Evolutionary conservation across 1,140 invertebrate species (phyloP).

Genomic region (Dryas iulia): DNA sequence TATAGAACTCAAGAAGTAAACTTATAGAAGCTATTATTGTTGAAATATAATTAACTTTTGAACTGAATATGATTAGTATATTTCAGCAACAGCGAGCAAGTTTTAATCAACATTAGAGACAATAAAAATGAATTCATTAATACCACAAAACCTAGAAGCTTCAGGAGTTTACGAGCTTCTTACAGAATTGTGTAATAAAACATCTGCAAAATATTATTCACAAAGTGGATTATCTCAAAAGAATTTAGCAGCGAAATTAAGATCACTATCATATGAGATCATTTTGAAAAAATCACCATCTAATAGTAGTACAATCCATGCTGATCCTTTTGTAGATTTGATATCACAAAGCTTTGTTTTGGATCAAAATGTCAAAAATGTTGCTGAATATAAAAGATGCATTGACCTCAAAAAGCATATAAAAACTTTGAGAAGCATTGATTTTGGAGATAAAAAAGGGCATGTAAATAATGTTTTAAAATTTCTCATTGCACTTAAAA

Average conservation of each 20-base stretch:
- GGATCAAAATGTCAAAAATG: slow-evolving; percentile 56
- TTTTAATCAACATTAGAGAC: background rate
- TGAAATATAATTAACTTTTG: background rate
- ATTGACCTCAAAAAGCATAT: slow-evolving; percentile 58
- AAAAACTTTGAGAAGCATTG: slow-evolving; percentile 37
- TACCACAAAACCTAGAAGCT: slow-evolving; percentile 26
- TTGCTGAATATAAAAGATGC: slow-evolving; percentile 57
- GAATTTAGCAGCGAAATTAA: slow-evolving; percentile 51
- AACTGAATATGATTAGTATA: background rate
- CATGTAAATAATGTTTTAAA: slow-evolving; percentile 47
- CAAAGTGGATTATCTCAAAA: slow-evolving; percentile 55
- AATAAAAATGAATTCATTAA: slow-evolving; percentile 9
- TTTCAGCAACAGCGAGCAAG: too few relatives aligned
- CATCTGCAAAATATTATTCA: slow-evolving; percentile 50
- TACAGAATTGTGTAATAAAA: slow-evolving; percentile 58
- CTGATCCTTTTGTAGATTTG: slow-evolving; percentile 55
- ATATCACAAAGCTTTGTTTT: slow-evolving; percentile 59
- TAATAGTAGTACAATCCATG: slow-evolving; percentile 31
- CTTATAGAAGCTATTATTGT: too few relatives aligned
- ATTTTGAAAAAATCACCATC: slow-evolving; percentile 56
- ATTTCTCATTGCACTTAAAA: slow-evolving; percentile 48
- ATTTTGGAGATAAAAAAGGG: slow-evolving; percentile 52
- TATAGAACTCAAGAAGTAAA: too few relatives aligned
- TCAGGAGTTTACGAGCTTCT: slow-evolving; percentile 63
- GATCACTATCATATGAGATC: slow-evolving; percentile 64